phyloP scores from a whole-genome alignment of 2,888 invertebrate species.

The Gryllus longicercus region DNA sequence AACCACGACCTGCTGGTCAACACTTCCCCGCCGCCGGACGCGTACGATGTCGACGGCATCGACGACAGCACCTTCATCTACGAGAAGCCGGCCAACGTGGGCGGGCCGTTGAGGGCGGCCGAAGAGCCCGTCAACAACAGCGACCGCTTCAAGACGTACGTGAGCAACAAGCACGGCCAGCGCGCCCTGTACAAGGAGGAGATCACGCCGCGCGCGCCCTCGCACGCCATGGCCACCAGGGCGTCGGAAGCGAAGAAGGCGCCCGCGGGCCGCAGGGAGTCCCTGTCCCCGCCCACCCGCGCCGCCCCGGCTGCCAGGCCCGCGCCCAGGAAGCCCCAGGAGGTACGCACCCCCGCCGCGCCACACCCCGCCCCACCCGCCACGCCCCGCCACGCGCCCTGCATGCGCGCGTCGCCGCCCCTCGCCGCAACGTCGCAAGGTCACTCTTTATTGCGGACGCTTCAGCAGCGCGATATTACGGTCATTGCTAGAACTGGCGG shows the following conservation, averaged over 20 bases:
- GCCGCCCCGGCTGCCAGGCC: background rate
- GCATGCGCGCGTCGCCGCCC: too few relatives aligned
- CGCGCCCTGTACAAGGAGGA: background rate
- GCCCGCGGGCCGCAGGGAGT: slow-evolving; percentile 5
- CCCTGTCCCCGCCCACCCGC: background rate
- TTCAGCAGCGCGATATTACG: too few relatives aligned
- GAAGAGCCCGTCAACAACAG: slow-evolving; percentile 35
- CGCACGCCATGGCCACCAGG: slow-evolving; percentile 22
- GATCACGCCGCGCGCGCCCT: slow-evolving; percentile 18
- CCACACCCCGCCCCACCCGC: too few relatives aligned
- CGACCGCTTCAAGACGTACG: slow-evolving; percentile 36
- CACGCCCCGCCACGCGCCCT: too few relatives aligned
- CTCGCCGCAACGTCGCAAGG: too few relatives aligned
- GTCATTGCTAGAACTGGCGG: too few relatives aligned
- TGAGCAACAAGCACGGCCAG: slow-evolving; percentile 22
- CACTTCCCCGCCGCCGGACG: background rate
- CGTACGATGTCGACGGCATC: slow-evolving; percentile 18
- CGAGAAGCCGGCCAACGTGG: slow-evolving; percentile 48
- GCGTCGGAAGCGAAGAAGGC: slow-evolving; percentile 22
- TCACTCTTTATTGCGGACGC: too few relatives aligned
- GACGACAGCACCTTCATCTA: slow-evolving; percentile 27
- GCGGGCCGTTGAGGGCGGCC: slow-evolving; percentile 49
- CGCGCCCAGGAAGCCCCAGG: background rate
- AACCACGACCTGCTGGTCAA: background rate
- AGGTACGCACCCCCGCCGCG: background rate